A percentile compares a stretch with the other conserved stretches of the same genome.
phyloP scores from a whole-genome alignment of 2,797 vertebrate genomes.

The Cryptoprocta ferox region DNA sequence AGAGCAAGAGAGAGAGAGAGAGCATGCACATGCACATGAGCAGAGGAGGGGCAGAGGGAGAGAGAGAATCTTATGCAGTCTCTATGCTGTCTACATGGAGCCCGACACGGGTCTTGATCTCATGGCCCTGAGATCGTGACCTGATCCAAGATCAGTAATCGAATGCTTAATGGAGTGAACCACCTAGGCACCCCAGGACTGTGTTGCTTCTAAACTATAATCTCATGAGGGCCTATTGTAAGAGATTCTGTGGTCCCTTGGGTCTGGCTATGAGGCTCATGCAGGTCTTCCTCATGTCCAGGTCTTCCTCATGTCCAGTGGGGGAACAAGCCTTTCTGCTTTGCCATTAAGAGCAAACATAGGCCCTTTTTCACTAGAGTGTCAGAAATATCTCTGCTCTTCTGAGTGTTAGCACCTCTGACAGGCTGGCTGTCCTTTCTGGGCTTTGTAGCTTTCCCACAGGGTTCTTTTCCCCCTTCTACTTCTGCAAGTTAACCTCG shows the following conservation, averaged over 20 bases:
- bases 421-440: neutral
- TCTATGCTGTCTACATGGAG: no score
- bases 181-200: neutral
- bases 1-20: no score
- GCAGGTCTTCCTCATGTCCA: neutral
- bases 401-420: neutral
- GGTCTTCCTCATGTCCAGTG: neutral
- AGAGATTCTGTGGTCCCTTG: neutral
- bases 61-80: no score
- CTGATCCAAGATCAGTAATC: no score
- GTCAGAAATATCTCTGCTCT: neutral
- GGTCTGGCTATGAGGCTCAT: neutral
- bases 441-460: neutral
- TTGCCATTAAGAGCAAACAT: neutral
- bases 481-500: neutral
- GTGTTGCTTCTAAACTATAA: neutral
- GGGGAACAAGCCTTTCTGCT: neutral
- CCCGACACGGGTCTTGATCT: no score
- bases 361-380: neutral
- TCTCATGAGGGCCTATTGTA: neutral
- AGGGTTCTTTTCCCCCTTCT: neutral
- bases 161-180: no score
- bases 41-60: no score
- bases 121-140: no score
- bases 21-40: no score